A percentile compares a stretch with the other conserved stretches of the same genome.
Evolutionary conservation across 2,888 invertebrate genomes (phyloP).

Genomic region (Cancer borealis): DNA sequence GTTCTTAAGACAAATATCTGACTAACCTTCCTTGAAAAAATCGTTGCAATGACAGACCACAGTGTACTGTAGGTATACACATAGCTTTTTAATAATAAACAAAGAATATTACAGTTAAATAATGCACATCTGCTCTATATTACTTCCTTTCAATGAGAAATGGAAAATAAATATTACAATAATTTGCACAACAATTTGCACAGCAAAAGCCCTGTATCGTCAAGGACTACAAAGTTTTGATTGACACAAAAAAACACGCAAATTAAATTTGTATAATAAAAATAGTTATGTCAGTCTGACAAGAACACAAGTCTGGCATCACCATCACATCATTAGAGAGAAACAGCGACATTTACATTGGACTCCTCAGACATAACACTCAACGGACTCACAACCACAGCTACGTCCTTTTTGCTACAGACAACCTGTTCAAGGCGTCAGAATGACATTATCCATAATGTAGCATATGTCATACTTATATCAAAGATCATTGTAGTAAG

Average conservation of each 20-base stretch:
- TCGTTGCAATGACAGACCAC: neutral
- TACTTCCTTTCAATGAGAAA: neutral
- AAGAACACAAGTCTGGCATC: neutral
- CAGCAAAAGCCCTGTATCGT: neutral
- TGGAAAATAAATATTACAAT: neutral
- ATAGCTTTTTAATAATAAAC: neutral
- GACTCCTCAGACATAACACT: neutral
- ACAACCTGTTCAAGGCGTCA: conserved; percentile 20
- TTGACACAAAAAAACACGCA: neutral
- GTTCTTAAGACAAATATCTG: neutral
- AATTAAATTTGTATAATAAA: neutral
- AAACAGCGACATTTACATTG: neutral
- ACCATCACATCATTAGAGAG: neutral
- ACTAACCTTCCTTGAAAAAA: no score
- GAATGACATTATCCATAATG: neutral
- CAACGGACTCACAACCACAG: neutral
- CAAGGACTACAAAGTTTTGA: neutral
- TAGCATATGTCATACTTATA: neutral
- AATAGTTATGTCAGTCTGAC: neutral
- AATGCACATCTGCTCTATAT: neutral
- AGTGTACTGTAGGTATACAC: neutral
- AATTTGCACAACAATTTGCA: neutral
- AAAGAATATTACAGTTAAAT: neutral
- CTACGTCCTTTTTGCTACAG: neutral
- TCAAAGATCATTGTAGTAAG: neutral